Evolutionary conservation across 2,797 vertebrate species (phyloP).

Genomic region (Chelon labrosus): DNA sequence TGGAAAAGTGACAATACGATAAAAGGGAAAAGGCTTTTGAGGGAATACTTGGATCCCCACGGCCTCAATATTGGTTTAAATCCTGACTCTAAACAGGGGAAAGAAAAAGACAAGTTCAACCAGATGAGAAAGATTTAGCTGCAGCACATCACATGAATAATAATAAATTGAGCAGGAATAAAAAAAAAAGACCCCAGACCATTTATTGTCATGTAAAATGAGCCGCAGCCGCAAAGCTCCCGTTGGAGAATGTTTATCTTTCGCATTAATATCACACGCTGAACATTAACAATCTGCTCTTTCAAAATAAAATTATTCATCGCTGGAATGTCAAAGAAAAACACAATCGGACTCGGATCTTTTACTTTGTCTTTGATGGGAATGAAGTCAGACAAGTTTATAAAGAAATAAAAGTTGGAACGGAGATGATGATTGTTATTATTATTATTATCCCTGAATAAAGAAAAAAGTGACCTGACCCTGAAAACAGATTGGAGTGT

Average conservation of each 20-base stretch:
- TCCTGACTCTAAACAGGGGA: slow-evolving; percentile 76
- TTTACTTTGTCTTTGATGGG: slow-evolving; percentile 28
- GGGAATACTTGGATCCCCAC: slow-evolving; percentile 70
- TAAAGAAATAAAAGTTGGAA: slow-evolving; percentile 13
- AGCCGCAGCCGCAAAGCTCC: slow-evolving; percentile 48
- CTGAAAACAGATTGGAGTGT: not conserved
- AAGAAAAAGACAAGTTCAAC: slow-evolving; percentile 74
- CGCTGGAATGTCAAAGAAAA: slow-evolving; percentile 29
- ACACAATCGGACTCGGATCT: slow-evolving; percentile 5
- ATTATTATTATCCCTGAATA: not conserved
- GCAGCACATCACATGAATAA: slow-evolving; percentile 83
- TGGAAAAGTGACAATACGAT: slow-evolving; percentile 82
- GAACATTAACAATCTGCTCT: slow-evolving; percentile 69
- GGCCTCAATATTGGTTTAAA: slow-evolving; percentile 85
- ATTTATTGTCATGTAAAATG: slow-evolving; percentile 85
- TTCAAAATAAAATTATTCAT: slow-evolving; percentile 48
- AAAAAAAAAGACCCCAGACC: slow-evolving; percentile 61
- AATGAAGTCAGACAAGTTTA: slow-evolving; percentile 6
- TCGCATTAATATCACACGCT: slow-evolving; percentile 73
- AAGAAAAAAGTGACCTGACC: no score
- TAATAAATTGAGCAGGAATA: slow-evolving; percentile 80
- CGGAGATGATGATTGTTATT: not conserved
- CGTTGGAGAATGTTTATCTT: slow-evolving; percentile 75
- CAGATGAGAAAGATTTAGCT: slow-evolving; percentile 79
- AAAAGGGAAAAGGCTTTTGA: slow-evolving; percentile 73